Percentiles rank a stretch among this genome's conserved stretches.
These are phyloP conservation scores for Nomada ruficornis DNA, from an alignment of 2,888 invertebrate species.

Conservation along the genomic window DNA sequence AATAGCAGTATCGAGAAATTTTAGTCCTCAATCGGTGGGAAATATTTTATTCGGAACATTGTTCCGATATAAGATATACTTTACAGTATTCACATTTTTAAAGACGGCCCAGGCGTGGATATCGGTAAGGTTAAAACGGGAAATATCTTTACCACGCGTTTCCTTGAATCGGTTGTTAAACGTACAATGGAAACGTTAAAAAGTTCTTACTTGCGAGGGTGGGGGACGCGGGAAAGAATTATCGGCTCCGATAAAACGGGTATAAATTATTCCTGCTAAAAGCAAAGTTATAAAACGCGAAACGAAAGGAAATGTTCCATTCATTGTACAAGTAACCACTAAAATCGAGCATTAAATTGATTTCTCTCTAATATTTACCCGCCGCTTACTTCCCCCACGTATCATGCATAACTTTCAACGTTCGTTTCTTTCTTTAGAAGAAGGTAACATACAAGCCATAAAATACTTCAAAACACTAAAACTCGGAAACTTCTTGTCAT, in stretches of 20 bases:
- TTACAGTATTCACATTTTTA: not conserved
- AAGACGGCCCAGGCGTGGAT: not conserved
- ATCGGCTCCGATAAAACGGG: constrained; percentile 25
- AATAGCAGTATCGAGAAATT: no score
- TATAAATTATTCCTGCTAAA: constrained; percentile 36
- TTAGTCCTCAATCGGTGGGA: not conserved
- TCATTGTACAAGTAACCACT: constrained; percentile 12
- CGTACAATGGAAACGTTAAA: constrained; percentile 16
- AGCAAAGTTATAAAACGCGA: constrained; percentile 31
- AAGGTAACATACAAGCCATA: no score
- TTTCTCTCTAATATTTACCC: constrained; percentile 14
- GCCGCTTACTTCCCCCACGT: not conserved
- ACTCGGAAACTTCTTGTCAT: no score
- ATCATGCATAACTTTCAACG: not conserved
- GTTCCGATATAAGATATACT: not conserved
- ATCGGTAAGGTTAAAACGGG: not conserved
- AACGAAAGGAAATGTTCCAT: constrained; percentile 19
- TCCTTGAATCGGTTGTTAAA: constrained; percentile 6
- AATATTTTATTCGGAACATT: not conserved
- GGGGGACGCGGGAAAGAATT: not conserved
- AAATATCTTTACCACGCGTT: not conserved
- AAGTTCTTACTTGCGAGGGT: not conserved
- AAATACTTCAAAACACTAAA: no score
- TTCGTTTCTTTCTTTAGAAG: not conserved
- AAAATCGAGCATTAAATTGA: constrained; percentile 30